phyloP scores from a whole-genome alignment of 2,888 invertebrate genomes.

The Rhagium mordax region DNA sequence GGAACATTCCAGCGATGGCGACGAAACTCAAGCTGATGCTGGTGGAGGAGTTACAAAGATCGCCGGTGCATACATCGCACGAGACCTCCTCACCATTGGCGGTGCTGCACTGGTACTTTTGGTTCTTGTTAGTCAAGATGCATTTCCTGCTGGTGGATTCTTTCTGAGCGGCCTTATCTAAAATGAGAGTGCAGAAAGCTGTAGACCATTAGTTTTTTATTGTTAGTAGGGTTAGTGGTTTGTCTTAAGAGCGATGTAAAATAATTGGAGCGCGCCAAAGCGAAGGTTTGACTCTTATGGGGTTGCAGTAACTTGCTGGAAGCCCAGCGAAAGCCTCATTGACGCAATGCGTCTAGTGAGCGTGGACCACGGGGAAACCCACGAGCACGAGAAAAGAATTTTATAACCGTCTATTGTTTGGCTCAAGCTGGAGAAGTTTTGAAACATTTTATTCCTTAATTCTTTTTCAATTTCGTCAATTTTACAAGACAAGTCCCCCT shows the following conservation, averaged over 20 bases:
- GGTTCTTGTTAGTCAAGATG: background rate
- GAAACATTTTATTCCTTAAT: too few relatives aligned
- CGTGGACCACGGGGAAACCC: too few relatives aligned
- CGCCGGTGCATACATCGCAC: slow-evolving; percentile 37
- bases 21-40: slow-evolving; percentile 35
- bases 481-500: too few relatives aligned
- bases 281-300: too few relatives aligned
- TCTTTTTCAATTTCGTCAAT: too few relatives aligned
- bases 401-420: too few relatives aligned
- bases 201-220: slow-evolving; percentile 16
- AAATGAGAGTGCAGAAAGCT: slow-evolving; percentile 29
- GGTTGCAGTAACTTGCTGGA: too few relatives aligned
- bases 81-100: slow-evolving; percentile 21
- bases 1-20: slow-evolving; percentile 31
- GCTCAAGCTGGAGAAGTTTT: too few relatives aligned
- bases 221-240: slow-evolving; percentile 15
- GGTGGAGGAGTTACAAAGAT: slow-evolving; percentile 42
- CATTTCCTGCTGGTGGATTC: slow-evolving; percentile 36
- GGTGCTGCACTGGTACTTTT: slow-evolving; percentile 28
- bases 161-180: slow-evolving; percentile 24
- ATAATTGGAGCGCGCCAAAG: too few relatives aligned
- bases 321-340: too few relatives aligned
- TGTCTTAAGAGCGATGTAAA: background rate
- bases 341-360: too few relatives aligned
- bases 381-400: too few relatives aligned